These are phyloP conservation scores for Leptinotarsa undecemlineata DNA, from an alignment of 1,140 invertebrate species.

Conservation along the genomic window DNA sequence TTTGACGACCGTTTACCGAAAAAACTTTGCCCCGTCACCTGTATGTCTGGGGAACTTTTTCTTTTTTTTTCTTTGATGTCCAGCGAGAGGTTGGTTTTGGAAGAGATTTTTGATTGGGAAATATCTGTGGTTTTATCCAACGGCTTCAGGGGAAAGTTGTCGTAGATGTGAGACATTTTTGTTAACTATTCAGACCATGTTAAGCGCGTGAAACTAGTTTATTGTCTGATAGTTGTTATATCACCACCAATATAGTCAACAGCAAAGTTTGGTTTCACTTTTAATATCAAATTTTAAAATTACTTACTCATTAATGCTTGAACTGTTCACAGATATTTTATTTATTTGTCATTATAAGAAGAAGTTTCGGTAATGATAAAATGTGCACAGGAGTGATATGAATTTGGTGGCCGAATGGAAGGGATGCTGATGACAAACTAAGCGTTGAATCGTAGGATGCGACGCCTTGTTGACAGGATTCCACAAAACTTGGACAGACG, in stretches of 20 bases:
- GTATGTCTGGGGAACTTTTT: slow-evolving; percentile 40
- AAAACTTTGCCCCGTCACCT: background rate
- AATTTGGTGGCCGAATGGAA: slow-evolving; percentile 21
- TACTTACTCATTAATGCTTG: background rate
- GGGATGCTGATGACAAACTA: slow-evolving; percentile 29
- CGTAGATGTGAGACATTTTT: slow-evolving; percentile 41
- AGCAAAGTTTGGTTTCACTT: background rate
- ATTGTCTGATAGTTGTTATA: background rate
- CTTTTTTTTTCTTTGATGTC: slow-evolving; percentile 37
- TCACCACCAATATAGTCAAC: background rate
- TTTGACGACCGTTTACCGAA: slow-evolving; percentile 29
- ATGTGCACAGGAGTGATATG: slow-evolving; percentile 12
- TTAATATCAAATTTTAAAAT: background rate
- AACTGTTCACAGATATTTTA: background rate
- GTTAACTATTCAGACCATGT: background rate
- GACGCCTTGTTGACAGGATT: slow-evolving; percentile 21
- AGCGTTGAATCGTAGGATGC: slow-evolving; percentile 9
- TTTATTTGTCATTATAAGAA: background rate
- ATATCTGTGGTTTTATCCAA: slow-evolving; percentile 27
- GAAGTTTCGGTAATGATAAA: background rate
- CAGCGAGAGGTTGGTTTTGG: slow-evolving; percentile 24
- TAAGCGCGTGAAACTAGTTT: background rate
- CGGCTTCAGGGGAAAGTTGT: slow-evolving; percentile 47
- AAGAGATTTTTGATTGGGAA: slow-evolving; percentile 12
- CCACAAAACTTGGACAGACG: slow-evolving; percentile 18